These are phyloP conservation scores for Catostylus mosaicus DNA, from an alignment of 30 jellyfish, hydroid and myxozoan species.

Conservation along the genomic window DNA sequence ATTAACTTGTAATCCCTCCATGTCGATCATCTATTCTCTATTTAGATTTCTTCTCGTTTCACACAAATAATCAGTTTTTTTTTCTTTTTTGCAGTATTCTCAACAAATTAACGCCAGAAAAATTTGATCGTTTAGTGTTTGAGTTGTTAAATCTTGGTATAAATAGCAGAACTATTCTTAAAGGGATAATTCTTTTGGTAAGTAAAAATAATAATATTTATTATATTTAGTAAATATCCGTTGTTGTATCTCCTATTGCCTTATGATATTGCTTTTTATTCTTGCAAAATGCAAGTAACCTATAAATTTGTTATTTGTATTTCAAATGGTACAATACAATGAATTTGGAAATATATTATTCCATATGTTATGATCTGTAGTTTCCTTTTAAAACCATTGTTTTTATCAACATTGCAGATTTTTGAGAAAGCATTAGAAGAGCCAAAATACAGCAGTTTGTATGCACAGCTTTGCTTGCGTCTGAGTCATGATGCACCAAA, in stretches of 20 bases:
- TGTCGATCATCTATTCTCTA: too few relatives aligned
- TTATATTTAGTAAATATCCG: neutral
- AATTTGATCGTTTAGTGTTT: conserved; percentile 83
- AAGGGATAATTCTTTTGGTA: conserved; percentile 89
- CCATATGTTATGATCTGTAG: neutral
- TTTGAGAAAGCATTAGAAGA: conserved; percentile 92
- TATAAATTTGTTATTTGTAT: too few relatives aligned
- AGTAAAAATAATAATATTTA: conserved; percentile 9
- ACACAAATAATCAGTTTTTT: too few relatives aligned
- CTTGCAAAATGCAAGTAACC: too few relatives aligned
- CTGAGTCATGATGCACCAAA: conserved; percentile 92
- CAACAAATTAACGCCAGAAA: conserved; percentile 94
- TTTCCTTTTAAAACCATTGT: neutral
- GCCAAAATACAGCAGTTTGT: conserved; percentile 86
- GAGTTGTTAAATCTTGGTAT: conserved; percentile 83
- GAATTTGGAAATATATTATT: neutral
- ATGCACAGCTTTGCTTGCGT: conserved; percentile 88
- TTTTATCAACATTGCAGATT: conserved; percentile 67
- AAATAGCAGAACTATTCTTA: conserved; percentile 71
- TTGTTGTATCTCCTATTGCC: neutral
- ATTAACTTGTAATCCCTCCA: too few relatives aligned
- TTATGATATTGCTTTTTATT: neutral
- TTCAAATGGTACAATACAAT: neutral
- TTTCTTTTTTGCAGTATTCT: conserved; percentile 71
- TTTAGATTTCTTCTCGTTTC: too few relatives aligned